Evolutionary conservation across 2,113 vertebrate species (phyloP).

Genomic region (Larimichthys polyactis): DNA sequence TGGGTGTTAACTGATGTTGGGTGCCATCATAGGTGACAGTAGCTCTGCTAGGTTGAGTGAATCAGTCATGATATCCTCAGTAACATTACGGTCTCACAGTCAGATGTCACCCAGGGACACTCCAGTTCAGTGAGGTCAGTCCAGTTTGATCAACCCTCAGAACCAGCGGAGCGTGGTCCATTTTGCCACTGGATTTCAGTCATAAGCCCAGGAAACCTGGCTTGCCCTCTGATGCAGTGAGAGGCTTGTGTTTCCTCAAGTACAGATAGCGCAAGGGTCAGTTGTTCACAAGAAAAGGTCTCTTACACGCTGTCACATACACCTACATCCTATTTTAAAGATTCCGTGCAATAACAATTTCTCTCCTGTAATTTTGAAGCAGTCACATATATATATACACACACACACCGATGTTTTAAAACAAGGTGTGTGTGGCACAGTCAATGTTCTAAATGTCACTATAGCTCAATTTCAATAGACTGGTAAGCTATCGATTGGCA

Average conservation of each 20-base stretch:
- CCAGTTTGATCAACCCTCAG: conserved; percentile 21
- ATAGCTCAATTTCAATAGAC: conserved; percentile 86
- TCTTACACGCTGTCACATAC: background rate
- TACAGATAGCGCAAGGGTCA: background rate
- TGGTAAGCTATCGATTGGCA: conserved; percentile 84
- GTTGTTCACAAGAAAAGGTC: background rate
- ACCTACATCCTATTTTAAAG: background rate
- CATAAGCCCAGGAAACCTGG: background rate
- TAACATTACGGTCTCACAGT: background rate
- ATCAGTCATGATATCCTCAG: background rate
- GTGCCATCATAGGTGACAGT: conserved; percentile 13
- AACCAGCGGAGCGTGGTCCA: conserved; percentile 3
- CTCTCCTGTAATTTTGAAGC: background rate
- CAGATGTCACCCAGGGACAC: background rate
- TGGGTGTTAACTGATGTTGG: conserved; percentile 7
- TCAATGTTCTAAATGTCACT: conserved; percentile 77
- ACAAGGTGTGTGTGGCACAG: conserved; percentile 19
- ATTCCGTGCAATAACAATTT: too few relatives aligned
- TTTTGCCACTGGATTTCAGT: background rate
- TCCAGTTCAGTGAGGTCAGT: conserved; percentile 17
- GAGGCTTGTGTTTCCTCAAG: background rate
- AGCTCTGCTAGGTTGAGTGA: conserved; percentile 7
- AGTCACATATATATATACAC: background rate
- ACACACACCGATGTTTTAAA: background rate
- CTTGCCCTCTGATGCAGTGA: background rate